A percentile compares a stretch with the other conserved stretches of the same genome.
Evolutionary conservation across 1,140 invertebrate species (phyloP).

Genomic region (Nymphalis io): DNA sequence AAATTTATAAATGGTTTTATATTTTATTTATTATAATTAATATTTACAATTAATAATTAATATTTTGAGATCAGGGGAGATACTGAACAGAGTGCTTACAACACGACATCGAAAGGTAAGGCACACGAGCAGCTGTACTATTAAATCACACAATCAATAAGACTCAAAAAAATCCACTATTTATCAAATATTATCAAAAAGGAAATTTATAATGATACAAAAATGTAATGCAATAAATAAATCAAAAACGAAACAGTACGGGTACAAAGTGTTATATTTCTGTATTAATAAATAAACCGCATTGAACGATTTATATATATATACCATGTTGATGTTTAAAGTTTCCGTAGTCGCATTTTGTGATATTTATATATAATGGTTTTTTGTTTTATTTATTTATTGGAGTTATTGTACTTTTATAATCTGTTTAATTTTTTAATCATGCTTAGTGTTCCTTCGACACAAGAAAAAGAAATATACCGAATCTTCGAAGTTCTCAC

Average conservation of each 20-base stretch:
- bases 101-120: slow-evolving; percentile 22
- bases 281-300: no score
- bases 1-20: slow-evolving; percentile 1
- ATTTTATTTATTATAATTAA: slow-evolving; percentile 16
- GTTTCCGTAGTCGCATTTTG: no score
- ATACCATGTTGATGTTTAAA: no score
- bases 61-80: slow-evolving; percentile 17
- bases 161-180: background rate
- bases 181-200: background rate
- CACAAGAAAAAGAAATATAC: background rate
- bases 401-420: no score
- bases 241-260: no score
- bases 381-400: no score
- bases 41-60: slow-evolving; percentile 21
- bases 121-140: slow-evolving; percentile 27
- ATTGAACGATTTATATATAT: no score
- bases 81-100: slow-evolving; percentile 13
- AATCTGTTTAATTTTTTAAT: no score
- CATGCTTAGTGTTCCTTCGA: background rate
- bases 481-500: background rate
- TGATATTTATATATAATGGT: no score
- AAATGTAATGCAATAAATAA: no score
- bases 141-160: slow-evolving; percentile 5
- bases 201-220: no score
- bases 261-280: no score